phyloP scores from a whole-genome alignment of 1,140 invertebrate species.

The Lordiphosa stackelbergi region DNA sequence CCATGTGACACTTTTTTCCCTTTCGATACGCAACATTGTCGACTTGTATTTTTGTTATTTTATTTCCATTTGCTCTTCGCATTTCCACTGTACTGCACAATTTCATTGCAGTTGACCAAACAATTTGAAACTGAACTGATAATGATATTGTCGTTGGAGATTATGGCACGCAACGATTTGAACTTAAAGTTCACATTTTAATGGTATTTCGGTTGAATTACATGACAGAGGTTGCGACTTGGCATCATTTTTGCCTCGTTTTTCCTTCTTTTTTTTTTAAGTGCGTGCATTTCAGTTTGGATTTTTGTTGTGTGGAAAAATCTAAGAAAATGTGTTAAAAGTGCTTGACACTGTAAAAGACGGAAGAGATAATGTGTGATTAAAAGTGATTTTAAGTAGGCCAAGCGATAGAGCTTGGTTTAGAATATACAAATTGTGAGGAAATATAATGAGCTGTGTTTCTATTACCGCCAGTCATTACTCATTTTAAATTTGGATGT shows the following conservation, averaged over 20 bases:
- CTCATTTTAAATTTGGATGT: too few relatives aligned
- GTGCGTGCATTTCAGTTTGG: slow-evolving; percentile 23
- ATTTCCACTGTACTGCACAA: slow-evolving; percentile 29
- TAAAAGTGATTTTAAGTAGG: slow-evolving; percentile 5
- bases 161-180: slow-evolving; percentile 69
- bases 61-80: slow-evolving; percentile 21
- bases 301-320: slow-evolving; percentile 1
- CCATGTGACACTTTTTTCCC: slow-evolving; percentile 62
- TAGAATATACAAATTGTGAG: too few relatives aligned
- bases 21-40: slow-evolving; percentile 63
- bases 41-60: slow-evolving; percentile 30
- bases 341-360: slow-evolving; percentile 1
- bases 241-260: slow-evolving; percentile 51
- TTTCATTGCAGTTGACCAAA: slow-evolving; percentile 38
- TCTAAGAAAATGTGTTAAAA: slow-evolving; percentile 5
- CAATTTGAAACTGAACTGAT: slow-evolving; percentile 38
- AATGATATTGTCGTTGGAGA: slow-evolving; percentile 55
- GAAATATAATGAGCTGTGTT: too few relatives aligned
- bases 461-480: too few relatives aligned
- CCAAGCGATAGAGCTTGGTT: too few relatives aligned
- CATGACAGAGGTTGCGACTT: slow-evolving; percentile 60
- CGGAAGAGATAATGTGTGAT: slow-evolving; percentile 8
- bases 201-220: slow-evolving; percentile 74
- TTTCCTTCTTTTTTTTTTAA: slow-evolving; percentile 19
- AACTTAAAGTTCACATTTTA: slow-evolving; percentile 72